These are phyloP conservation scores for Callimorpha dominula DNA, from an alignment of 2,888 invertebrate species.

Conservation along the genomic window DNA sequence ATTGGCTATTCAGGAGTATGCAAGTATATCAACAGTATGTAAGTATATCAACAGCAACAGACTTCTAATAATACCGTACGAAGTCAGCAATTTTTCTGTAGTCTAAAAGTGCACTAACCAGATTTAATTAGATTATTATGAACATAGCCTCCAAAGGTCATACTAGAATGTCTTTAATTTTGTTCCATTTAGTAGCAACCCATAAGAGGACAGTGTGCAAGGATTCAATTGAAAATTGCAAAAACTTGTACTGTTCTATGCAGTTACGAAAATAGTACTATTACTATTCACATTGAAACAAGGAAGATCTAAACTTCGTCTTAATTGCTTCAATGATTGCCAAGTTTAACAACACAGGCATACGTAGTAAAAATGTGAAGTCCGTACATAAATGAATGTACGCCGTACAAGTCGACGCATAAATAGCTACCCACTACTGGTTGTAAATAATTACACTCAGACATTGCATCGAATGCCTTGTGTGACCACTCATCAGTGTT, in stretches of 20 bases:
- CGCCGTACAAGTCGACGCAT: conserved; percentile 35
- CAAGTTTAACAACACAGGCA: conserved; percentile 27
- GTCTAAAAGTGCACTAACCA: too few species aligned
- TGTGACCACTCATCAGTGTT: conserved; percentile 52
- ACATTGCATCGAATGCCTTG: conserved; percentile 49
- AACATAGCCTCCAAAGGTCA: neutral
- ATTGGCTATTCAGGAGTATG: too few species aligned
- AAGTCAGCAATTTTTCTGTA: too few species aligned
- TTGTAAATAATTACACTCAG: conserved; percentile 53
- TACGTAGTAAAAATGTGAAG: conserved; percentile 35
- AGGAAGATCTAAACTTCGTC: conserved; percentile 23
- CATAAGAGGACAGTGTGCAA: neutral
- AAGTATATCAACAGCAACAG: too few species aligned
- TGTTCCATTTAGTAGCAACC: neutral
- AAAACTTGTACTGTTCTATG: neutral
- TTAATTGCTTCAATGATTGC: conserved; percentile 37
- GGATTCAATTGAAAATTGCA: neutral
- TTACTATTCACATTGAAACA: conserved; percentile 2
- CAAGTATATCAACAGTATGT: too few species aligned
- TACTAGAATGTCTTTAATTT: neutral
- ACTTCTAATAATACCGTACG: too few species aligned
- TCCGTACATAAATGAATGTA: conserved; percentile 22
- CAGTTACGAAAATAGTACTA: neutral
- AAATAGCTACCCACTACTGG: conserved; percentile 44
- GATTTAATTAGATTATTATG: too few species aligned